Evolutionary conservation across 2,113 vertebrate genomes (phyloP).

Genomic region (Rattus rattus): DNA sequence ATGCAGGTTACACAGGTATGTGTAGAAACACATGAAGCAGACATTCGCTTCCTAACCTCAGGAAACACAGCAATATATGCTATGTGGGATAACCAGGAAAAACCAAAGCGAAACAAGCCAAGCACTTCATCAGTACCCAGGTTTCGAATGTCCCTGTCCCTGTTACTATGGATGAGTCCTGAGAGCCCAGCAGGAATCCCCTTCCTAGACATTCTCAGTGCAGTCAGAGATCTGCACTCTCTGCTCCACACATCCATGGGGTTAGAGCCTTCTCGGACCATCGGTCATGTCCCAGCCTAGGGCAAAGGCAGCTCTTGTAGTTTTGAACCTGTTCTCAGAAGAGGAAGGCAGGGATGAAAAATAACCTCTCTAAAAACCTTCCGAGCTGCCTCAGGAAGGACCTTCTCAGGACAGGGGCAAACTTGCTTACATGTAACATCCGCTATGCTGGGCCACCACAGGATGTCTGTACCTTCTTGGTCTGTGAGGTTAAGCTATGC

Average conservation of each 20-base stretch:
- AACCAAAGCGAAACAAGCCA: background rate
- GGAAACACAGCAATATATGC: background rate
- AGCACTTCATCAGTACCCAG: background rate
- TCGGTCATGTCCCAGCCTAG: background rate
- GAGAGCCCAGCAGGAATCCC: background rate
- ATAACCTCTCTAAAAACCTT: accelerated
- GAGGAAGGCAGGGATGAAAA: background rate
- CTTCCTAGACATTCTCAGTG: background rate
- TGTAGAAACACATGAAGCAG: background rate
- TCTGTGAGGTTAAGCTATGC: background rate
- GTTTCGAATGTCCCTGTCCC: background rate
- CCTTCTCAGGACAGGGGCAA: background rate
- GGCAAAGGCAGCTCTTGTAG: background rate
- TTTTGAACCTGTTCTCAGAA: background rate
- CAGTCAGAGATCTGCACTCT: accelerated
- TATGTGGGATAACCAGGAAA: background rate
- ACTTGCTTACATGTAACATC: accelerated
- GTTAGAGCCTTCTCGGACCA: background rate
- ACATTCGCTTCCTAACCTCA: background rate
- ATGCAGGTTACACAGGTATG: background rate
- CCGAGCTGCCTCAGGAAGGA: background rate
- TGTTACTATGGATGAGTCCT: background rate
- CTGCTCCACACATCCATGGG: background rate
- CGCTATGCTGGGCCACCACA: accelerated
- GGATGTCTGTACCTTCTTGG: background rate